A percentile compares a stretch with the other conserved stretches of the same genome.
phyloP scores from a whole-genome alignment of 1,140 invertebrate species.

The Subanguina moxae region DNA sequence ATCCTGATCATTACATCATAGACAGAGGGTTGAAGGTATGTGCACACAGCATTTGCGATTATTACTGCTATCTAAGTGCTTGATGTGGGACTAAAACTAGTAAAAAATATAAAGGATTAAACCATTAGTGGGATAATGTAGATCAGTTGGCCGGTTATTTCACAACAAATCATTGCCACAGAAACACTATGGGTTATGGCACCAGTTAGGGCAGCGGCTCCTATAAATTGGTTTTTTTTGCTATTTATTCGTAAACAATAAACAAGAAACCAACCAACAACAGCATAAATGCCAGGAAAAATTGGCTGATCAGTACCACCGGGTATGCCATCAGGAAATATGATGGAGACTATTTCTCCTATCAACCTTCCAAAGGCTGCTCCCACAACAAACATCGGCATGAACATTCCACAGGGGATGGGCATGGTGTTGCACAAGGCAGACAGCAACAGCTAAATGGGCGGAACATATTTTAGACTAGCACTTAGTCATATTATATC shows the following conservation, averaged over 20 bases:
- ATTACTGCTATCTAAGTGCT: slow-evolving; percentile 73
- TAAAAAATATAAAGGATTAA: neutral
- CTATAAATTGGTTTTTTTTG: slow-evolving; percentile 63
- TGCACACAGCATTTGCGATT: slow-evolving; percentile 86
- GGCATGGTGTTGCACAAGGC: slow-evolving; percentile 91
- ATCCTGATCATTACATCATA: slow-evolving; percentile 98
- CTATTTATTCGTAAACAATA: no score
- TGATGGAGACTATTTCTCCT: slow-evolving; percentile 79
- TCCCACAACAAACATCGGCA: slow-evolving; percentile 57
- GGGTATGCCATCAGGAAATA: slow-evolving; percentile 83
- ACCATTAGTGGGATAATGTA: slow-evolving; percentile 91
- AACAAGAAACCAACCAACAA: slow-evolving; percentile 60
- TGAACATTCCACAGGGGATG: slow-evolving; percentile 74
- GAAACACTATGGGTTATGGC: slow-evolving; percentile 95
- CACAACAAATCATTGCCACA: slow-evolving; percentile 93
- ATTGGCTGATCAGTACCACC: slow-evolving; percentile 64
- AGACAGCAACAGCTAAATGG: slow-evolving; percentile 78
- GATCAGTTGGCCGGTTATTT: slow-evolving; percentile 95
- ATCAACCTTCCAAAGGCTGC: slow-evolving; percentile 85
- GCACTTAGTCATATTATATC: slow-evolving; percentile 19
- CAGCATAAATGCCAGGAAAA: slow-evolving; percentile 73
- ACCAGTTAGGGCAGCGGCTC: slow-evolving; percentile 89
- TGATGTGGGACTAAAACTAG: neutral
- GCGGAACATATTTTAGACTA: no score
- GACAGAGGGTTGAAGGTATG: slow-evolving; percentile 85